These are phyloP conservation scores for Xanthorhoe designata DNA, from an alignment of 2,888 invertebrate genomes.

Conservation along the genomic window DNA sequence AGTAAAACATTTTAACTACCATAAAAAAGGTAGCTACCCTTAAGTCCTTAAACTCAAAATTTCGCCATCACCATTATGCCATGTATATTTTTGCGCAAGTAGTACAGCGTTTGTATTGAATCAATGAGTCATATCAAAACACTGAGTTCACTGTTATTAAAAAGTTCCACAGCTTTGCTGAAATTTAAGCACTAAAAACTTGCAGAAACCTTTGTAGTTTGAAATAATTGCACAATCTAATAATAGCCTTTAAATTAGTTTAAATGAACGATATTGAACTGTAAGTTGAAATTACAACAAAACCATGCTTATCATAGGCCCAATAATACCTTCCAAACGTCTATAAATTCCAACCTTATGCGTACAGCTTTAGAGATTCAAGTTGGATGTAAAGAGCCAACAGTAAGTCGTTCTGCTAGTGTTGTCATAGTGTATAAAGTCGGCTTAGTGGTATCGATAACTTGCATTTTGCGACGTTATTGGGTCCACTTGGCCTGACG, in stretches of 20 bases:
- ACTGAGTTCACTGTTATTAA: no score
- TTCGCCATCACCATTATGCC: no score
- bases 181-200: no score
- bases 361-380: constrained; percentile 43
- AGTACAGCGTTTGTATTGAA: no score
- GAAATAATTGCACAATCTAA: neutral
- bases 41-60: no score
- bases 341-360: constrained; percentile 47
- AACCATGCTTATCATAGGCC: constrained; percentile 61
- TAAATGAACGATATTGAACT: constrained; percentile 12
- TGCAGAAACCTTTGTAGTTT: neutral
- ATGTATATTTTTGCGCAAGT: no score
- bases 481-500: constrained; percentile 70
- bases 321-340: constrained; percentile 52
- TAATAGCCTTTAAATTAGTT: neutral
- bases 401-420: constrained; percentile 61
- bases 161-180: no score
- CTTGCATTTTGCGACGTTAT: constrained; percentile 80
- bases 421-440: constrained; percentile 75
- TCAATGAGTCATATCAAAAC: no score
- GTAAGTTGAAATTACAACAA: constrained; percentile 63
- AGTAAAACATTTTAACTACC: no score
- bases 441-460: constrained; percentile 81
- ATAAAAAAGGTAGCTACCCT: no score
- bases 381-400: constrained; percentile 36